Conservation (phyloP, 1,140 invertebrate species). For the Drosophila pallidifrons region DNA sequence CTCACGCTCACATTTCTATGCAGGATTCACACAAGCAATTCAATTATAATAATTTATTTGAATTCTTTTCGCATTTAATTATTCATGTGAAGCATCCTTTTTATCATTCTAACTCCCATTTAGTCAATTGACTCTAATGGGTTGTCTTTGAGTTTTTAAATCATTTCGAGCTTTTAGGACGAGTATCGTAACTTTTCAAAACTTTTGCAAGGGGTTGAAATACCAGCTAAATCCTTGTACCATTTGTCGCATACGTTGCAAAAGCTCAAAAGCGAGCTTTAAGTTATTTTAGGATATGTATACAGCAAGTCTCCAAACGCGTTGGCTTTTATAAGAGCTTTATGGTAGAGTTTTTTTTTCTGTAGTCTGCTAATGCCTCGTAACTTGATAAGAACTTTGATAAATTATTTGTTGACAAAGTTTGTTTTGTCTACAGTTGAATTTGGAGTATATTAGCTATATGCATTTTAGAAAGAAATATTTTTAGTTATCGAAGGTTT, state of each 20-base stretch:
- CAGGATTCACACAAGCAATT: conserved; percentile 25
- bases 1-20: conserved; percentile 3
- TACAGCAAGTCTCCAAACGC: conserved; percentile 9
- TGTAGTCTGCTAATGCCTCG: conserved; percentile 18
- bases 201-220: conserved; percentile 15
- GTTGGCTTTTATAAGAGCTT: conserved; percentile 6
- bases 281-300: background rate
- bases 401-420: conserved; percentile 15
- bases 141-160: background rate
- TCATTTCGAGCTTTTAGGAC: background rate
- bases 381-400: conserved; percentile 14
- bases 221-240: conserved; percentile 11
- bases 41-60: conserved; percentile 49
- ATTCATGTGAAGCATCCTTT: conserved; percentile 11
- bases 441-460: background rate
- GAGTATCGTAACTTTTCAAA: background rate
- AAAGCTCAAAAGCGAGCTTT: conserved; percentile 20
- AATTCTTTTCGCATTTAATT: conserved; percentile 2
- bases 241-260: background rate
- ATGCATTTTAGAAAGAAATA: no score
- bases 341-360: background rate
- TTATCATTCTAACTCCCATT: background rate
- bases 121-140: background rate
- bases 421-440: background rate
- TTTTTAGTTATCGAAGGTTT: no score